These are phyloP conservation scores for Tokudaia tokunoshimensis DNA, from an alignment of 2,797 vertebrate genomes.

Conservation along the genomic window DNA sequence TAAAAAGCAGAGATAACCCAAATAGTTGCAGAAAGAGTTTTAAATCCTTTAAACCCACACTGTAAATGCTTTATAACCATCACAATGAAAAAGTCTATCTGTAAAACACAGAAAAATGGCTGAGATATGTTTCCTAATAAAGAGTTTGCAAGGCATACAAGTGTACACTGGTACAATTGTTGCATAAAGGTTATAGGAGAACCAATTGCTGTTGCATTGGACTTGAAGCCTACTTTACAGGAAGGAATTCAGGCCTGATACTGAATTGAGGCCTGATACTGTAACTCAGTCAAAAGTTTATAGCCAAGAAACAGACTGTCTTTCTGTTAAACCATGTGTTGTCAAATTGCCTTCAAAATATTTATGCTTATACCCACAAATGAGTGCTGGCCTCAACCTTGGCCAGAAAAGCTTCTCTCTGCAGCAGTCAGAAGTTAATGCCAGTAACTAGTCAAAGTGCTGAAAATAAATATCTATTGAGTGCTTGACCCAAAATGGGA, in stretches of 20 bases:
- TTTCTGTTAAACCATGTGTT: background rate
- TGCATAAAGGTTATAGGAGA: too few species aligned
- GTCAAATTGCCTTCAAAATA: background rate
- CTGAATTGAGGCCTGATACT: background rate
- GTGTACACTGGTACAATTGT: background rate
- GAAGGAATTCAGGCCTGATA: background rate
- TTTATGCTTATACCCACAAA: background rate
- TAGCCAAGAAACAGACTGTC: background rate
- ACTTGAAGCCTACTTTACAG: background rate
- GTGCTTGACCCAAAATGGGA: background rate
- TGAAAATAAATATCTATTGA: background rate
- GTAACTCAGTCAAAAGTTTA: background rate
- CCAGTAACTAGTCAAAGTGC: background rate
- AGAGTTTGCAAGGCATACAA: background rate
- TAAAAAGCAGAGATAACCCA: constrained; percentile 34
- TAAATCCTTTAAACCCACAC: background rate
- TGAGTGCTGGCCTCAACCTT: background rate
- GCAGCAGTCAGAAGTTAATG: background rate
- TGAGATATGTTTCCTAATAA: background rate
- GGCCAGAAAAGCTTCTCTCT: background rate
- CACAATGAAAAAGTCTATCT: background rate
- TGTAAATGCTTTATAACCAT: background rate
- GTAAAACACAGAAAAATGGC: background rate
- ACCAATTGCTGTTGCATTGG: background rate
- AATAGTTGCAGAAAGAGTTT: background rate